A percentile compares a stretch with the other conserved stretches of the same genome.
Evolutionary conservation across 2,113 vertebrate species (phyloP).

Genomic region (Synchiropus splendidus): DNA sequence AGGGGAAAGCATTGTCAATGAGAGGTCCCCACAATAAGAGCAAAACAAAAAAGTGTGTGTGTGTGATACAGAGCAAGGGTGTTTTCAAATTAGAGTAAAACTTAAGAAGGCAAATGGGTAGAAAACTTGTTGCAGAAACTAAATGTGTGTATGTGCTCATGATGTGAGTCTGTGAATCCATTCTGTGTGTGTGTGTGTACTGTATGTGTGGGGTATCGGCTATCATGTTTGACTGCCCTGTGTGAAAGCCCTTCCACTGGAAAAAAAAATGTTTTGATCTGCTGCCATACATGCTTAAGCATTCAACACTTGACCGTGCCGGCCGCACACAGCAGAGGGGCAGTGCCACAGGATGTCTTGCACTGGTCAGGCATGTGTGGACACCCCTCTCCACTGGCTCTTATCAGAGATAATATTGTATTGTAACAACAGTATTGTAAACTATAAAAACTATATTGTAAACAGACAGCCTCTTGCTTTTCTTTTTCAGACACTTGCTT

Average conservation of each 20-base stretch:
- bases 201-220: background rate
- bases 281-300: conserved; percentile 52
- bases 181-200: background rate
- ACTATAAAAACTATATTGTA: no score
- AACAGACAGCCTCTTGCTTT: conserved; percentile 2
- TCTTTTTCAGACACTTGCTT: background rate
- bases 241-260: no score
- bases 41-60: no score
- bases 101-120: no score
- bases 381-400: conserved; percentile 6
- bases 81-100: no score
- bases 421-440: no score
- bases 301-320: conserved; percentile 49
- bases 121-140: no score
- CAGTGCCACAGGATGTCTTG: conserved; percentile 23
- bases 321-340: background rate
- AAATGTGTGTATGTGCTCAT: conserved; percentile 11
- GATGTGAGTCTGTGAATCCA: conserved; percentile 7
- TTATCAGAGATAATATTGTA: no score
- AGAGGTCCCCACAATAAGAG: no score
- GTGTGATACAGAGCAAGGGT: no score
- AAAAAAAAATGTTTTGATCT: no score
- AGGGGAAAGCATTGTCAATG: no score
- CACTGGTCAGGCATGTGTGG: conserved; percentile 28
- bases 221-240: conserved; percentile 3